Percentiles rank a stretch among this genome's conserved stretches.
Evolutionary conservation across 2,113 vertebrate genomes (phyloP).

Genomic region (Telmatochromis sp.): DNA sequence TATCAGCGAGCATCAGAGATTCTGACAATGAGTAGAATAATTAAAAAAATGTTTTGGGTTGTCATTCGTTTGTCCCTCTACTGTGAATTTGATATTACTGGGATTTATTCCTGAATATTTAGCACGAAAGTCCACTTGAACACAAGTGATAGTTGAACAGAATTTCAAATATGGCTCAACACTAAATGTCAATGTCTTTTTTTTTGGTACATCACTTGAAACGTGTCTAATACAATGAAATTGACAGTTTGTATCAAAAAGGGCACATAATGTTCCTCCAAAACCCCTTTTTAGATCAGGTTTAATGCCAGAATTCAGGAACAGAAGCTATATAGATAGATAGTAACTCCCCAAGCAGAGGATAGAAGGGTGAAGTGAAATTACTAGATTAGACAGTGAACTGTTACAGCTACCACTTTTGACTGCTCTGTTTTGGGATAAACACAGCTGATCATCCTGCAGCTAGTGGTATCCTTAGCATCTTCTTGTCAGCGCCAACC

Average conservation of each 20-base stretch:
- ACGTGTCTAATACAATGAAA: neutral
- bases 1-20: neutral
- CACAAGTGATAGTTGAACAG: neutral
- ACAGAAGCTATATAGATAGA: neutral
- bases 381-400: neutral
- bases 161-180: neutral
- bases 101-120: neutral
- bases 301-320: neutral
- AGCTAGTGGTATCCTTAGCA: neutral
- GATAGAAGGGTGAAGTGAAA: neutral
- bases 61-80: neutral
- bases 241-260: neutral
- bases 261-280: neutral
- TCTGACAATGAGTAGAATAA: neutral
- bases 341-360: neutral
- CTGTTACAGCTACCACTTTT: neutral
- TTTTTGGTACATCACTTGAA: neutral
- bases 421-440: neutral
- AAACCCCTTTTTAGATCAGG: neutral
- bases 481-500: neutral
- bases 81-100: neutral
- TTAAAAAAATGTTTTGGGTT: neutral
- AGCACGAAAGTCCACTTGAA: neutral
- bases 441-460: neutral
- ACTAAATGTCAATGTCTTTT: neutral